Conservation (phyloP, 2,888 invertebrate genomes). For the Drosophila multiciliata region DNA sequence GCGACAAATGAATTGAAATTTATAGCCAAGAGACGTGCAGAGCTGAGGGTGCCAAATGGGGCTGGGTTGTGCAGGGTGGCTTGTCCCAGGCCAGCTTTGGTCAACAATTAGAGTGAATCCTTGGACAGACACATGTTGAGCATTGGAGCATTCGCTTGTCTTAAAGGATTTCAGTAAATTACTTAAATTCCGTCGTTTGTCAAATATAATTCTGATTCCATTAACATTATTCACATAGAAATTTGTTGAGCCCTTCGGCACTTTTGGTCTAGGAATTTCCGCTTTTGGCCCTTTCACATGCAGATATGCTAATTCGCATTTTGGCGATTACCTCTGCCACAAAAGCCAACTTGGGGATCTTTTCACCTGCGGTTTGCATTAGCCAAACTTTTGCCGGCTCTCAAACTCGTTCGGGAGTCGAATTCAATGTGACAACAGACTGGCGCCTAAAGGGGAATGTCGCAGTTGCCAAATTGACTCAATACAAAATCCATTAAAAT, state of each 20-base stretch:
- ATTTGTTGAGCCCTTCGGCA: slow-evolving; percentile 21
- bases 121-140: slow-evolving; percentile 35
- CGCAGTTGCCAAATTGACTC: slow-evolving; percentile 55
- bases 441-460: slow-evolving; percentile 42
- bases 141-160: slow-evolving; percentile 2
- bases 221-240: slow-evolving; percentile 4
- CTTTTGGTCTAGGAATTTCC: slow-evolving; percentile 26
- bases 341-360: slow-evolving; percentile 14
- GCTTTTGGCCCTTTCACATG: slow-evolving; percentile 26
- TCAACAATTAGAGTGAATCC: slow-evolving; percentile 66
- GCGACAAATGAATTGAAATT: slow-evolving; percentile 76
- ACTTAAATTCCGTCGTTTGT: neutral
- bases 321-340: slow-evolving; percentile 17
- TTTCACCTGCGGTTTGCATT: slow-evolving; percentile 53
- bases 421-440: slow-evolving; percentile 72
- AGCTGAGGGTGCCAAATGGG: slow-evolving; percentile 4
- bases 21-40: slow-evolving; percentile 64
- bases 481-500: slow-evolving; percentile 77
- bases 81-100: slow-evolving; percentile 35
- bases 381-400: slow-evolving; percentile 21
- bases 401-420: slow-evolving; percentile 52
- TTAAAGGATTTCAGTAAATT: neutral
- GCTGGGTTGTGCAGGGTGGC: slow-evolving; percentile 10
- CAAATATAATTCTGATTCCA: slow-evolving; percentile 12
- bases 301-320: slow-evolving; percentile 27